phyloP scores from a whole-genome alignment of 2,888 invertebrate species.

The Limnephilus auricula region DNA sequence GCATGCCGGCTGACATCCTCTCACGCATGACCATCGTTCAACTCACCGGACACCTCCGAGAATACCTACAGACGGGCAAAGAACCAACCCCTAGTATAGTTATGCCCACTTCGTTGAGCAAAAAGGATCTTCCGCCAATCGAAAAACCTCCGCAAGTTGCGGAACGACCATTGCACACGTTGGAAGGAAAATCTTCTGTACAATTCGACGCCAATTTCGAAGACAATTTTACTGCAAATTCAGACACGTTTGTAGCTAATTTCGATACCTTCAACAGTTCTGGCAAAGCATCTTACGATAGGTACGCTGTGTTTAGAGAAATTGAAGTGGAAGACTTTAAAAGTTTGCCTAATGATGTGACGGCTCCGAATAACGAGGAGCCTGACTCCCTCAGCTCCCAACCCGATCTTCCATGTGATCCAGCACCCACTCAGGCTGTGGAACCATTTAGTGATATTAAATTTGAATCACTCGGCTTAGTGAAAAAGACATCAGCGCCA shows the following conservation, averaged over 20 bases:
- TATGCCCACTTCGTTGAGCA: background rate
- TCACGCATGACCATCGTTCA: conserved; percentile 93
- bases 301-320: conserved; percentile 93
- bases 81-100: conserved; percentile 68
- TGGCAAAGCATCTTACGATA: conserved; percentile 82
- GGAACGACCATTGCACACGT: conserved; percentile 58
- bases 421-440: conserved; percentile 48
- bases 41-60: conserved; percentile 87
- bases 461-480: conserved; percentile 54
- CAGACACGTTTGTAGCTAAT: conserved; percentile 80
- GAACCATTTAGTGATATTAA: conserved; percentile 55
- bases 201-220: conserved; percentile 80
- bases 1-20: conserved; percentile 87
- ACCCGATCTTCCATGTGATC: conserved; percentile 62
- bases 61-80: conserved; percentile 76
- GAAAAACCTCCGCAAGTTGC: conserved; percentile 71
- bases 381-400: conserved; percentile 70
- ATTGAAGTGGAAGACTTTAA: conserved; percentile 87
- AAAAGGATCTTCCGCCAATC: background rate
- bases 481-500: conserved; percentile 42
- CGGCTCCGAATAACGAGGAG: conserved; percentile 69
- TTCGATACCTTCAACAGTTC: conserved; percentile 78
- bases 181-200: conserved; percentile 57
- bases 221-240: conserved; percentile 78
- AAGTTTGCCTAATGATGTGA: conserved; percentile 69